Evolutionary conservation across 2,113 vertebrate species (phyloP), one percentile per base, ranked within the genome.

Genomic region (Collichthys lucidus): DNA sequence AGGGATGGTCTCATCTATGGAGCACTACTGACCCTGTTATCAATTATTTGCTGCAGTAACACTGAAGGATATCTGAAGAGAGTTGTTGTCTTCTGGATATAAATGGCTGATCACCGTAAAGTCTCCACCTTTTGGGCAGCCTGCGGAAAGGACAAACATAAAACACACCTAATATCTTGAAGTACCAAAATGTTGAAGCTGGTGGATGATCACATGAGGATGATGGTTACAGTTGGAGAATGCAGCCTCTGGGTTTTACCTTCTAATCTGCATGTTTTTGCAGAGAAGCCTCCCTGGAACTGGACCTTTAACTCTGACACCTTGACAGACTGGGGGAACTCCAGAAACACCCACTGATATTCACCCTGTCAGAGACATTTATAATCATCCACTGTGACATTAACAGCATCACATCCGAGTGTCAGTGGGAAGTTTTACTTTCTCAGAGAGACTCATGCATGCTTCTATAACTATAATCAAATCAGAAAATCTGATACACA

Each of bases 281-380:
- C 96, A 46, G 96, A 95, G 82, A 99, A 99, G 7, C 98, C 98
- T 11, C 98, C 98, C 83, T 99, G 98, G 93, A 99, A 99, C 63
- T 99, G 97, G 74, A 99, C 57, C 55, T 95, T 95, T 56, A 99
- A 83, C 76, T 94, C 92, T 0, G 95, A 96, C 46, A 96, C 76
- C 46, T 57, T 93, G 49, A 98, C 95, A 0, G 94, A 64, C 26
- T 90, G 74, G 0, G 98, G 97, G 77, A 99, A 99, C 31, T 97
- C 95, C 80, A 99, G 78, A 10, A 79, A 74, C 89, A 99, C 95
- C 98, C 98, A 99, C 90, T 99, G 98, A 81, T 65, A 90, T 1
- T 94, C 89, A 35, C 98, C 98, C 98, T 99, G 80, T 11, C 50
- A 86, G 66, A 60, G 11, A 79, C 1, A 80, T 6, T 40, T 3